Evolutionary conservation across 1,140 invertebrate species (phyloP).

Genomic region (Acyrthosiphon pisum): DNA sequence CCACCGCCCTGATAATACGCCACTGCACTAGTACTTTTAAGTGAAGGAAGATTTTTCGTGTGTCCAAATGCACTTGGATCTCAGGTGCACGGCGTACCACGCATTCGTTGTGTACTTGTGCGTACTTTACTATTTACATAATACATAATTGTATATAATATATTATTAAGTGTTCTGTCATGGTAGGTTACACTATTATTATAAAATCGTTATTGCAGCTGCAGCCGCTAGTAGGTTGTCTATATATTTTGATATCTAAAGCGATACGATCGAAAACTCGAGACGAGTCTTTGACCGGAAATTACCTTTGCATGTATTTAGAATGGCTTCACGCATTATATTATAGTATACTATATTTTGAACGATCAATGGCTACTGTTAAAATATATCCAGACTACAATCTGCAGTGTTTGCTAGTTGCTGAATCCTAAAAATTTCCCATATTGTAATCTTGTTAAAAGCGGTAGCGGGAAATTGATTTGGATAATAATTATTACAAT

Average conservation of each 20-base stretch:
- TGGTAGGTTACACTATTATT: not conserved
- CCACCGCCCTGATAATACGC: no score
- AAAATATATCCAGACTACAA: not conserved
- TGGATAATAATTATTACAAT: no score
- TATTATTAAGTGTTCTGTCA: not conserved
- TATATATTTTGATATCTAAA: not conserved
- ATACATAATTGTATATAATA: not conserved
- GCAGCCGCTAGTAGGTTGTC: not conserved
- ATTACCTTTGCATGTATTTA: not conserved
- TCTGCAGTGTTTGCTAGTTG: not conserved
- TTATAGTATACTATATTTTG: not conserved
- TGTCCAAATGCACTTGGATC: not conserved
- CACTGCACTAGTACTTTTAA: not conserved
- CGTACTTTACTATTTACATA: no score
- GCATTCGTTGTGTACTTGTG: not conserved
- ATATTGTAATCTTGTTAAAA: not conserved
- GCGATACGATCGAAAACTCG: not conserved
- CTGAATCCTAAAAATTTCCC: no score
- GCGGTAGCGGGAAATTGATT: not conserved
- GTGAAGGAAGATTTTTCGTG: not conserved
- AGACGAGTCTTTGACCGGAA: not conserved
- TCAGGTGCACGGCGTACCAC: not conserved
- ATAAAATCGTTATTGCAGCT: not conserved
- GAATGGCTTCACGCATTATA: not conserved
- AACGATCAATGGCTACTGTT: not conserved